Evolutionary conservation across 2,113 vertebrate species (phyloP), one percentile per base, ranked within the genome.

Genomic region (Paramisgurnus dabryanus): DNA sequence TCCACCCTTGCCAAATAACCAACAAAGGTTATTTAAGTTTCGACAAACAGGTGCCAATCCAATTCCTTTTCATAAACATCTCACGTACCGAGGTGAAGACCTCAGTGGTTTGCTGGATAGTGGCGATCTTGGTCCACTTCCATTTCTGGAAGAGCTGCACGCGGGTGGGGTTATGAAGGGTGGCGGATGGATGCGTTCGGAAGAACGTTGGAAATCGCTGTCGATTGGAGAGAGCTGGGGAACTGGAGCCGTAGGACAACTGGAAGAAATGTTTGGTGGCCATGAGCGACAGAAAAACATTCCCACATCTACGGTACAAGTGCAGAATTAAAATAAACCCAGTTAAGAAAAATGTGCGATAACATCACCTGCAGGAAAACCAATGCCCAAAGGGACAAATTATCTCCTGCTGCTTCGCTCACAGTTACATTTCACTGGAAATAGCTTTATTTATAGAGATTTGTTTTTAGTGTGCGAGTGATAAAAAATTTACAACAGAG

Each of bases 121-220:
- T 98, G 86, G 96, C 96, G 0, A 98, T 98, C 91, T 96, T 96
- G 63, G 95, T 97, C 96, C 96, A 98, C 65, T 95, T 95, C 96
- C 96, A 98, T 89, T 96, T 97, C 87, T 95, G 93, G 88, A 98
- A 98, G 63, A 98, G 96, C 88, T 94, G 94, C 86, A 98, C 96
- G 0, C 96, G 91, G 61, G 96, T 98, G 67, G 96, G 96, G 88
- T 98, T 98, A 90, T 98, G 96, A 50, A 97, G 93, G 0, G 96
- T 98, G 87, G 96, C 96, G 0, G 96, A 97, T 0, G 96, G 96
- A 76, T 97, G 96, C 0, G 96, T 98, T 65, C 96, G 95, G 90
- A 98, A 98, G 88, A 98, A 98, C 0, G 96, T 97, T 9, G 96
- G 96, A 82, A 98, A 97, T 1, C 96, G 95, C 89, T 96, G 96